Base-by-base conservation (phyloP, 2,113 vertebrate species). In the Panthera leo region DNA sequence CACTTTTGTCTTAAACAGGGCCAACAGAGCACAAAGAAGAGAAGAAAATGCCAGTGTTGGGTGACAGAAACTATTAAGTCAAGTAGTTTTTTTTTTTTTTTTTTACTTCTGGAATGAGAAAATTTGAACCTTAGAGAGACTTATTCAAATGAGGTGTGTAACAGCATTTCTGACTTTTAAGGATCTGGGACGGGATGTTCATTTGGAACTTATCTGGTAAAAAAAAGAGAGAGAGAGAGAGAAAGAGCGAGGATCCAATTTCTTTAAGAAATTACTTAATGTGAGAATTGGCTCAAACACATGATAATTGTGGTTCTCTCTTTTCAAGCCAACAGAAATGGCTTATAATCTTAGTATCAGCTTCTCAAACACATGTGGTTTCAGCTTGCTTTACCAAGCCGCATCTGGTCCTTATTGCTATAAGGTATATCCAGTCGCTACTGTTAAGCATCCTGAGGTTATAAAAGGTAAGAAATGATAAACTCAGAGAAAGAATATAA, bases 351-450 rank as follows among this genome's bases (percentile, higher is more conserved):
- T 84, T 75, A 1, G 84, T 34, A 92, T 94, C 75, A 25, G 84
- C 96, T 94, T 97, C 80, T 96, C 79, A 90, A 92, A 93, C 53
- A 0, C 94, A 88, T 78, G 78, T 39, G 85, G 82, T 97, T 96
- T 89, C 76, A 75, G 86, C 89, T 91, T 93, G n/a, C 34, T 61
- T 95, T 87, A 94, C 88, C 87, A 80, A 90, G 34, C 9, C 23
- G 27, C 92, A 89, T 95, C 87, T 92, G 90, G 79, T 91, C 82
- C 65, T 94, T 91, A 55, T 34, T 0, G 73, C 18, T 48, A 5
- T 67, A 96, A 92, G 96, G 97, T 98, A 95, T 98, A 97, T 97
- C 89, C 80, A 97, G 94, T 97, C 42, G 2, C 97, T 97, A 98
- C 98, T 92, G 80, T 70, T 96, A 31, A 95, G 68, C 51, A 45